Conservation (phyloP, 2,797 vertebrate genomes). For the Tachyglossus aculeatus region DNA sequence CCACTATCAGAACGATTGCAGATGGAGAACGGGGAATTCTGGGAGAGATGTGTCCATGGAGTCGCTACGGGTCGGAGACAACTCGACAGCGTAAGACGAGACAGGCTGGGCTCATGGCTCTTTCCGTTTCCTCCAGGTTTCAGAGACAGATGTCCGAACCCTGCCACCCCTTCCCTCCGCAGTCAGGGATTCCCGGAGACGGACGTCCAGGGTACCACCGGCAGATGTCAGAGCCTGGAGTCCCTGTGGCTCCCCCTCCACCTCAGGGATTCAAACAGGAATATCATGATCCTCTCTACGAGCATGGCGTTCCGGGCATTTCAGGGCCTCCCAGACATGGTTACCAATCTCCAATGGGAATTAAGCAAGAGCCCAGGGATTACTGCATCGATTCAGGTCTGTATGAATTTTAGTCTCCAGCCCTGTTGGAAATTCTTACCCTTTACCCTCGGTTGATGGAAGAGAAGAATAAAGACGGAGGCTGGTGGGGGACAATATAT, state of each 20-base stretch:
- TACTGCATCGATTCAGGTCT: constrained; percentile 96
- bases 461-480: no score
- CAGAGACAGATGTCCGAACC: constrained; percentile 94
- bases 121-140: constrained; percentile 77
- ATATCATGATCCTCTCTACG: constrained; percentile 89
- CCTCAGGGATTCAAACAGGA: constrained; percentile 94
- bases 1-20: no score
- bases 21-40: no score
- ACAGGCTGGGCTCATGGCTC: no score
- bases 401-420: constrained; percentile 33
- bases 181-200: constrained; percentile 79
- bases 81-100: no score
- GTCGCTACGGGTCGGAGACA: no score
- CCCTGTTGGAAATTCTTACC: no score
- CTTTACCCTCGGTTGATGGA: no score
- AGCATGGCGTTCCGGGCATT: constrained; percentile 85
- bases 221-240: constrained; percentile 94
- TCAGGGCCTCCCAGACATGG: constrained; percentile 69
- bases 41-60: no score
- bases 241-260: constrained; percentile 75
- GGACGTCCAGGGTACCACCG: constrained; percentile 88
- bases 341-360: constrained; percentile 88
- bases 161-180: constrained; percentile 82
- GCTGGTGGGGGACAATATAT: no score
- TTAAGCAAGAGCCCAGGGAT: constrained; percentile 95